phyloP scores from a whole-genome alignment of 2,797 vertebrate species.

The Fringilla coelebs region DNA sequence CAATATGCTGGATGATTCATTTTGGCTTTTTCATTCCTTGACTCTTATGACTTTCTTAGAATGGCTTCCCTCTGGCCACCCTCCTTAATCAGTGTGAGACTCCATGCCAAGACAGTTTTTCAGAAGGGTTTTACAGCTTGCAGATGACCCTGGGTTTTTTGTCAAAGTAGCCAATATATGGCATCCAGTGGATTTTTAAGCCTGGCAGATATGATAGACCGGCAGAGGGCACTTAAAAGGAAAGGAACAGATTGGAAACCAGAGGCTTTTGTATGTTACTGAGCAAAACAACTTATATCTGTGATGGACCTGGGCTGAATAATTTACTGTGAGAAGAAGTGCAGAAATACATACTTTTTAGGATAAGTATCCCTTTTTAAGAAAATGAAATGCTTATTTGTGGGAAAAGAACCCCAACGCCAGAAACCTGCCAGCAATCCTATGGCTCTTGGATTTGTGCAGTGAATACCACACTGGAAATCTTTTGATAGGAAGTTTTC shows the following conservation, averaged over 20 bases:
- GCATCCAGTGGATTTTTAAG: neutral
- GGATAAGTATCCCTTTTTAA: neutral
- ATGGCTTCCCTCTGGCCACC: neutral
- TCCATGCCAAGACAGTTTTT: accelerated
- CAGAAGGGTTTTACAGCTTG: neutral
- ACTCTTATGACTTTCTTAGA: neutral
- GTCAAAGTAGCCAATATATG: neutral
- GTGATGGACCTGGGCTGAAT: neutral
- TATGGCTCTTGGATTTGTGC: neutral
- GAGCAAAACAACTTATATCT: neutral
- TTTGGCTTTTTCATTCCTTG: neutral
- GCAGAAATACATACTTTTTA: neutral
- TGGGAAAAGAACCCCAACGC: neutral
- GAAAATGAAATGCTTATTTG: neutral
- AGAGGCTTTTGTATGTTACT: neutral
- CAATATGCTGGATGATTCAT: neutral
- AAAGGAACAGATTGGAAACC: neutral
- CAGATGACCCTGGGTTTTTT: neutral
- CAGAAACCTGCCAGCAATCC: neutral
- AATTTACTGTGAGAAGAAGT: neutral
- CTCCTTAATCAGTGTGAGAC: neutral
- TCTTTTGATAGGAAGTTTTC: neutral
- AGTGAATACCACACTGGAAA: neutral
- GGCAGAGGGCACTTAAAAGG: neutral
- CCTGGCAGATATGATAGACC: neutral